These are phyloP conservation scores for Rotaria magnacalcarata DNA, from an alignment of 2,888 invertebrate species.

Conservation along the genomic window DNA sequence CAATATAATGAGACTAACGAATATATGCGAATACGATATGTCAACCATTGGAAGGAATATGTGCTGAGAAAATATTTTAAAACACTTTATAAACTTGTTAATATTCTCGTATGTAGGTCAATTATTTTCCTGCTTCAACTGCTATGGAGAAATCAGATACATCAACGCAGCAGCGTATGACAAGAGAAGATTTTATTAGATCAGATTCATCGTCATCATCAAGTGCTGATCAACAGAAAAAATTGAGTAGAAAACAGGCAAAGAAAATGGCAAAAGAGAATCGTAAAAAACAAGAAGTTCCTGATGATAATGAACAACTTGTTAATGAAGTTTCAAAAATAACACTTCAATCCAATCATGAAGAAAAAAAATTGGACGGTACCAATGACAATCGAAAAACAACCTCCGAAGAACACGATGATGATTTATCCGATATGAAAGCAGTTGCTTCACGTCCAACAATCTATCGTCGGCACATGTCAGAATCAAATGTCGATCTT, in stretches of 20 bases:
- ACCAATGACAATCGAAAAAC: neutral
- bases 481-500: neutral
- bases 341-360: neutral
- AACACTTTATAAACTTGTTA: neutral
- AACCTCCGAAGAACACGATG: neutral
- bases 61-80: too few species aligned
- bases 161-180: neutral
- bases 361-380: neutral
- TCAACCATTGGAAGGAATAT: too few species aligned
- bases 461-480: conserved; percentile 12
- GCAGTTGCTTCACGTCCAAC: neutral
- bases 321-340: neutral
- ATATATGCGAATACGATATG: too few species aligned
- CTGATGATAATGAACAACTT: neutral
- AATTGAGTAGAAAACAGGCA: neutral
- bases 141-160: neutral
- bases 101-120: neutral
- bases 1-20: too few species aligned
- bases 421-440: neutral
- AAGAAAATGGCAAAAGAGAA: neutral
- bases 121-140: neutral
- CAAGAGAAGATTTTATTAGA: neutral
- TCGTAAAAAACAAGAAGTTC: neutral
- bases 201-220: neutral
- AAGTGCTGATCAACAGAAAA: neutral